Percentiles rank a stretch among this genome's conserved stretches.
phyloP scores from a whole-genome alignment of 2,888 invertebrate genomes.

The Dermolepida albohirtum region DNA sequence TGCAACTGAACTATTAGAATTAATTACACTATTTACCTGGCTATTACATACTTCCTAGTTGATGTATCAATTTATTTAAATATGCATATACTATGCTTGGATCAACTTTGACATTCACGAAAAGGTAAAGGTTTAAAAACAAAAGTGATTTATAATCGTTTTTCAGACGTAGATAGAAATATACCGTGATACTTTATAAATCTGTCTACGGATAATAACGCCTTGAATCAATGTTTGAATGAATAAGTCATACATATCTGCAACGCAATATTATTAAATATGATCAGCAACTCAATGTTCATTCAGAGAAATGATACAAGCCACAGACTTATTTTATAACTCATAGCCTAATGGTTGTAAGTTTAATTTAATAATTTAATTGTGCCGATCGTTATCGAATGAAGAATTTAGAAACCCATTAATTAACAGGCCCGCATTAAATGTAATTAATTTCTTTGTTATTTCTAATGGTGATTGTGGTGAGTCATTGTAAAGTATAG shows the following conservation, averaged over 20 bases:
- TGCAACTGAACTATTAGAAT: too few relatives aligned
- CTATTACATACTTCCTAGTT: too few relatives aligned
- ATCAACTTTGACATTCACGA: slow-evolving; percentile 4
- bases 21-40: too few relatives aligned
- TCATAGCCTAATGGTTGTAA: slow-evolving; percentile 7
- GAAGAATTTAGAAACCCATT: slow-evolving; percentile 38
- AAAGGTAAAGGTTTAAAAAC: slow-evolving; percentile 3
- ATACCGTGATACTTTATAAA: not conserved
- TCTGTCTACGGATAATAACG: not conserved
- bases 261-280: not conserved
- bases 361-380: slow-evolving; percentile 40
- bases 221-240: not conserved
- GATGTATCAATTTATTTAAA: too few relatives aligned
- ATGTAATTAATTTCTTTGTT: slow-evolving; percentile 25
- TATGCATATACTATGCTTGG: too few relatives aligned
- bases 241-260: not conserved
- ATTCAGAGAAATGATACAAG: not conserved
- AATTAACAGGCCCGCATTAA: slow-evolving; percentile 24
- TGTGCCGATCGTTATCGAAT: slow-evolving; percentile 40
- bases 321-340: slow-evolving; percentile 4
- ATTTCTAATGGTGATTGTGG: slow-evolving; percentile 1
- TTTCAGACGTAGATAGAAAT: not conserved
- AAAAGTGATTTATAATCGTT: slow-evolving; percentile 4
- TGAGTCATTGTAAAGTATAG: slow-evolving; percentile 12
- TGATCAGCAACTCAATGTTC: not conserved